Conservation (phyloP, 2,888 invertebrate genomes). For the Cinara cedri region DNA sequence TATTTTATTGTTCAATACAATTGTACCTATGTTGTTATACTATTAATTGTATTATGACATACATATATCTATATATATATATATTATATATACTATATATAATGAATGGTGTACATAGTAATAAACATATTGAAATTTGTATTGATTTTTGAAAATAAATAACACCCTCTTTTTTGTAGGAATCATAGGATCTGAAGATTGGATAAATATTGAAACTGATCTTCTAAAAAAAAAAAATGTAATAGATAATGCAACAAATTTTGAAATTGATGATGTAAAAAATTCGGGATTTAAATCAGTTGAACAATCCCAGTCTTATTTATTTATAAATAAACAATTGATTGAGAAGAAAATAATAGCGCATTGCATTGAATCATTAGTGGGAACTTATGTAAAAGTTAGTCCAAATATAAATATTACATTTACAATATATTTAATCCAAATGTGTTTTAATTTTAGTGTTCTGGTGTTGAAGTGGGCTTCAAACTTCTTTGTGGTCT, state of each 20-base stretch:
- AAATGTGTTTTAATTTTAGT: conserved; percentile 59
- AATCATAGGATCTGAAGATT: not conserved
- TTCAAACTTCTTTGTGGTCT: conserved; percentile 72
- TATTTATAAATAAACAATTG: conserved; percentile 62
- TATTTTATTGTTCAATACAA: too few species aligned
- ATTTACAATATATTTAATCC: not conserved
- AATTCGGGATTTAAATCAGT: too few species aligned
- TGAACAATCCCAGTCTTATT: not conserved
- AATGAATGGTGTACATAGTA: too few species aligned
- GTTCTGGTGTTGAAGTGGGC: conserved; percentile 66
- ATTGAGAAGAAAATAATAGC: conserved; percentile 75
- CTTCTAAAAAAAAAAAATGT: not conserved
- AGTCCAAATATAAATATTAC: conserved; percentile 19
- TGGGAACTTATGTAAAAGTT: conserved; percentile 75
- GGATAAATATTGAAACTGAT: not conserved
- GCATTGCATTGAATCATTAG: conserved; percentile 84
- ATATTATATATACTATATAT: not conserved
- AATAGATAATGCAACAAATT: too few species aligned
- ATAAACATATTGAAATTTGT: too few species aligned
- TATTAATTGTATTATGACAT: too few species aligned
- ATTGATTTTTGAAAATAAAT: too few species aligned
- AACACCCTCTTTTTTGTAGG: conserved; percentile 19
- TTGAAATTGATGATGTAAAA: not conserved
- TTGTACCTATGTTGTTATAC: too few species aligned
- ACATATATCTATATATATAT: not conserved